Conservation (phyloP, 2,888 invertebrate species). For the Ypsolopha sequella region DNA sequence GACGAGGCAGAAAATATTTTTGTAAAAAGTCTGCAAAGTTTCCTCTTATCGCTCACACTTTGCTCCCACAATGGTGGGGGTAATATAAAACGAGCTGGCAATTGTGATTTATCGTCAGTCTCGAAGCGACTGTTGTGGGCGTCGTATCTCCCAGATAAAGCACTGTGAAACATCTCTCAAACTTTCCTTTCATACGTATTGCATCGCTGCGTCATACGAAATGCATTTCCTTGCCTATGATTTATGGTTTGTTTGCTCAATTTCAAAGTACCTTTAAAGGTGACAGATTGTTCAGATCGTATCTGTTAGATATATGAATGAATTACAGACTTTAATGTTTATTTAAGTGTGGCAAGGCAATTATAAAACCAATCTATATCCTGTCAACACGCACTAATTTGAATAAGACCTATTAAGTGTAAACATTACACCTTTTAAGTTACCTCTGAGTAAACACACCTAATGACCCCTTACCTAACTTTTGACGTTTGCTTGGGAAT, state of each 20-base stretch:
- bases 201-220: background rate
- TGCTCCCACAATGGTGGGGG: conserved; percentile 12
- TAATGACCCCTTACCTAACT: no score
- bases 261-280: no score
- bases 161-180: conserved; percentile 17
- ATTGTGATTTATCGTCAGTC: conserved; percentile 27
- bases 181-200: background rate
- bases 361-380: conserved; percentile 1
- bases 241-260: conserved; percentile 36
- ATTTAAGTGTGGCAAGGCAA: background rate
- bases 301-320: no score
- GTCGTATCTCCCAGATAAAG: conserved; percentile 21
- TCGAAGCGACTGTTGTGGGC: conserved; percentile 22
- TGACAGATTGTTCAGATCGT: no score
- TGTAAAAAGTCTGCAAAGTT: no score
- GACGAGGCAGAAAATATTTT: no score
- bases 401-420: background rate
- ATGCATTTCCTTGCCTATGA: conserved; percentile 33
- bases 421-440: background rate
- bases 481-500: no score
- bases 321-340: background rate
- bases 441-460: background rate
- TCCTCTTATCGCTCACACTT: no score
- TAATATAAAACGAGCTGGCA: conserved; percentile 21
- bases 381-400: background rate